Evolutionary conservation across 1,140 invertebrate species (phyloP).

Genomic region (Atopsyche davidsoni): DNA sequence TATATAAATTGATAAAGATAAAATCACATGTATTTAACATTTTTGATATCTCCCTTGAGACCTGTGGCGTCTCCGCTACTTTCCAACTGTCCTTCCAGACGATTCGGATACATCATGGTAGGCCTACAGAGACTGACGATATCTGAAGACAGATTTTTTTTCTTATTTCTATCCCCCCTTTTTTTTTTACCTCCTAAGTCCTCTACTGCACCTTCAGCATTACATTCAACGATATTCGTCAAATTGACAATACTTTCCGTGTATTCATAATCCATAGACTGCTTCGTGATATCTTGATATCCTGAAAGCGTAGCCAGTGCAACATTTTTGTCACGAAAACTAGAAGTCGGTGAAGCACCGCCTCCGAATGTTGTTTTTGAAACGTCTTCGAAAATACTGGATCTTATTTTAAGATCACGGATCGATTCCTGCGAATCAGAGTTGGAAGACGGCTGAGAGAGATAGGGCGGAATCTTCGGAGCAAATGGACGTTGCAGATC

Average conservation of each 20-base stretch:
- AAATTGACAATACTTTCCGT: constrained; percentile 8
- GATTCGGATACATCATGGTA: constrained; percentile 20
- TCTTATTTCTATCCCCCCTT: constrained; percentile 13
- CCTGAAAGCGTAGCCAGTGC: constrained; percentile 36
- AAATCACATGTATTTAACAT: too few relatives aligned
- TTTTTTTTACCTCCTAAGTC: constrained; percentile 1
- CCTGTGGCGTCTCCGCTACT: too few relatives aligned
- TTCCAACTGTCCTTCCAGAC: too few relatives aligned
- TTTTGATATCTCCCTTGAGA: too few relatives aligned
- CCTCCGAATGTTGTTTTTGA: too few relatives aligned
- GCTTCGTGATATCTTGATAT: constrained; percentile 42
- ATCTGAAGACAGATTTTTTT: constrained; percentile 9
- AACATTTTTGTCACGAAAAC: too few relatives aligned
- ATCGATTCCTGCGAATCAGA: constrained; percentile 7
- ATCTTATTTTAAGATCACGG: too few relatives aligned
- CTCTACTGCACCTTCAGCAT: constrained; percentile 1
- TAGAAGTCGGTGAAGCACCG: too few relatives aligned
- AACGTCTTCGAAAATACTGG: too few relatives aligned
- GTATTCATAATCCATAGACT: constrained; percentile 33
- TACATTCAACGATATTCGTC: background rate
- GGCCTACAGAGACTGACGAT: constrained; percentile 23
- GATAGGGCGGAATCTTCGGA: constrained; percentile 9
- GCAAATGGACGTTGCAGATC: constrained; percentile 20
- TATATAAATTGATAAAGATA: too few relatives aligned
- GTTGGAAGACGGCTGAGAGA: background rate